These are phyloP conservation scores for Urechis unicinctus DNA, from an alignment of 2,888 invertebrate genomes.

Conservation along the genomic window DNA sequence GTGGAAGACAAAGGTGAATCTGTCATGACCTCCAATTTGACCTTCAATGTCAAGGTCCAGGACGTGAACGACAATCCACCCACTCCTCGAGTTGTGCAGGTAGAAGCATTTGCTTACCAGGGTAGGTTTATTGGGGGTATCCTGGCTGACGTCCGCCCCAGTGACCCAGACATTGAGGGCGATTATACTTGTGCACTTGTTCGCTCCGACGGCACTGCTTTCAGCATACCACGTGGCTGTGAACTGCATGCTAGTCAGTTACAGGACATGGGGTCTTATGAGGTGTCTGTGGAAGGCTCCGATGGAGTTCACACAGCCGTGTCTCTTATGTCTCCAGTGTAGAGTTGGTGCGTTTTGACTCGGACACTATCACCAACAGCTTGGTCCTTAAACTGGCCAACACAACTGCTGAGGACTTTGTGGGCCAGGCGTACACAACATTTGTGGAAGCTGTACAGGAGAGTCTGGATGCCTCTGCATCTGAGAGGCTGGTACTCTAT, in stretches of 20 bases:
- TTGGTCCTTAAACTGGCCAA: conserved; percentile 70
- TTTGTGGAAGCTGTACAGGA: conserved; percentile 66
- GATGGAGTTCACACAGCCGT: conserved; percentile 83
- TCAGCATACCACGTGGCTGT: conserved; percentile 67
- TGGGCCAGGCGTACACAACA: conserved; percentile 70
- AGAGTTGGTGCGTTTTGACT: conserved; percentile 73
- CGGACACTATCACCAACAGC: conserved; percentile 75
- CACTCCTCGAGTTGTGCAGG: conserved; percentile 70
- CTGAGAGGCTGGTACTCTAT: background rate
- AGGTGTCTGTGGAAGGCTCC: conserved; percentile 75
- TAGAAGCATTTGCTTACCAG: conserved; percentile 65
- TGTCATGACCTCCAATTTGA: conserved; percentile 73
- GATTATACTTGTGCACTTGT: conserved; percentile 69
- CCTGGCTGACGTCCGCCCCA: conserved; percentile 85
- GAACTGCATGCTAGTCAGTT: conserved; percentile 64
- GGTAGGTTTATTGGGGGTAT: conserved; percentile 61
- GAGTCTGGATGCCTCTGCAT: conserved; percentile 54
- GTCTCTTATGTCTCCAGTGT: conserved; percentile 79
- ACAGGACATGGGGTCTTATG: conserved; percentile 24
- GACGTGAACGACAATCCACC: conserved; percentile 91
- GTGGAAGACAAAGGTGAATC: conserved; percentile 78
- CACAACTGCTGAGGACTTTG: conserved; percentile 67
- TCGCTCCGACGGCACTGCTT: conserved; percentile 44
- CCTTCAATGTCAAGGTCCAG: conserved; percentile 60
- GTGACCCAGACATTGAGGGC: conserved; percentile 83